These are phyloP conservation scores for Sebastes minor DNA, from an alignment of 2,797 vertebrate species.

Conservation along the genomic window DNA sequence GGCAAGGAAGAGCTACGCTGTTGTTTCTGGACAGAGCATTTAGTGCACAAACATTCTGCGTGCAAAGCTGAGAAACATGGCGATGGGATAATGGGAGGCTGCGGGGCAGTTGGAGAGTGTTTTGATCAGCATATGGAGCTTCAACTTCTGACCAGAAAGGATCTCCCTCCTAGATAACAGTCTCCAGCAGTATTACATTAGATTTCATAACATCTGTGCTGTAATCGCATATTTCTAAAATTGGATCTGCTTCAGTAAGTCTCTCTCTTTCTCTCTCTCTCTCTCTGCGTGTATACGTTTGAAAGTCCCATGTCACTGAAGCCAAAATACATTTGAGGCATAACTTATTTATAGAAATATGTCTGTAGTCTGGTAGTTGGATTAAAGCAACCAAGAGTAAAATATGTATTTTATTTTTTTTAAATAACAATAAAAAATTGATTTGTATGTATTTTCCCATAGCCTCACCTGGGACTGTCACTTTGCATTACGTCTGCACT, in stretches of 20 bases:
- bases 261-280: neutral
- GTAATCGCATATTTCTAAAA: slow-evolving; percentile 65
- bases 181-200: slow-evolving; percentile 62
- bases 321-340: slow-evolving; percentile 49
- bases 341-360: slow-evolving; percentile 55
- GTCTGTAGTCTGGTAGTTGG: slow-evolving; percentile 17
- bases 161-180: slow-evolving; percentile 59
- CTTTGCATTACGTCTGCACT: slow-evolving; percentile 53
- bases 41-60: slow-evolving; percentile 62
- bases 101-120: slow-evolving; percentile 61
- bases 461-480: slow-evolving; percentile 57
- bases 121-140: slow-evolving; percentile 70
- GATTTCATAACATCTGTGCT: slow-evolving; percentile 67
- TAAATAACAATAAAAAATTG: slow-evolving; percentile 17
- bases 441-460: slow-evolving; percentile 38
- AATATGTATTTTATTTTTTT: slow-evolving; percentile 33
- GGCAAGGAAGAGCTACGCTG: slow-evolving; percentile 59
- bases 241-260: slow-evolving; percentile 43
- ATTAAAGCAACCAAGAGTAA: slow-evolving; percentile 39
- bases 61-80: slow-evolving; percentile 66
- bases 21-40: slow-evolving; percentile 70
- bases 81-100: slow-evolving; percentile 61
- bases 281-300: neutral
- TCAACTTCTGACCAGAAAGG: slow-evolving; percentile 59
- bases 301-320: slow-evolving; percentile 40